Evolutionary conservation across 2,888 invertebrate genomes (phyloP), one percentile per base, ranked within the genome.

Genomic region (Coleophora flavipennella): DNA sequence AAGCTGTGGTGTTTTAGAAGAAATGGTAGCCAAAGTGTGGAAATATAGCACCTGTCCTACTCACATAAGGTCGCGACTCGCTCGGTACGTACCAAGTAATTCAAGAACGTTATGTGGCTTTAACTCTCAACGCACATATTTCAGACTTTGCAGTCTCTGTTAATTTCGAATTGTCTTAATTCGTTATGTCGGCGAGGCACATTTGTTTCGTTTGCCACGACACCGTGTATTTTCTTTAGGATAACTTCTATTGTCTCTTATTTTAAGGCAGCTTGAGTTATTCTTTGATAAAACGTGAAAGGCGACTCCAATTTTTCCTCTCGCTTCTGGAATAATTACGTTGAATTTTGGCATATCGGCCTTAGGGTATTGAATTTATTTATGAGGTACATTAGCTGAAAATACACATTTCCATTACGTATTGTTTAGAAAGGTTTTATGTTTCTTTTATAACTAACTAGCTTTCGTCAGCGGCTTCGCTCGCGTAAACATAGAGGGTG

Each of bases 141-240:
- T 75, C 62, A 70, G 73, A 68, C 66, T 70, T 72, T 67, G 65
- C 60, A 71, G 70, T 67, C 59, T 63, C 64, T 62, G 72, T 74
- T 79, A 78, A 78, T 78, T 74, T 71, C 61, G 67, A 76, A 77
- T 78, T 76, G 77, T 78, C 74, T 78, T 78, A 77, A 79, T 77
- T 76, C 76, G 70, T 77, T 74, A 70, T 59, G 69, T 64, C 57
- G 59, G 65, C 62, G 59, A 55, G 52, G 59, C 60, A 60, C 72
- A 76, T 77, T 76, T 73, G 58, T 73, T 72, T 62, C 64, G 57
- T 61, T 20, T 60, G 62, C 58, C 64, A 67, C 60, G 52, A 48
- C 65, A 50, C 53, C 59, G 62, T 55, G 53, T 60, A 57, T 58
- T 59, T 55, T 54, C 53, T 58, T 53, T 48, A 49, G 47, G 50